phyloP scores from a whole-genome alignment of 2,888 invertebrate genomes.

The Torymus texanus region DNA sequence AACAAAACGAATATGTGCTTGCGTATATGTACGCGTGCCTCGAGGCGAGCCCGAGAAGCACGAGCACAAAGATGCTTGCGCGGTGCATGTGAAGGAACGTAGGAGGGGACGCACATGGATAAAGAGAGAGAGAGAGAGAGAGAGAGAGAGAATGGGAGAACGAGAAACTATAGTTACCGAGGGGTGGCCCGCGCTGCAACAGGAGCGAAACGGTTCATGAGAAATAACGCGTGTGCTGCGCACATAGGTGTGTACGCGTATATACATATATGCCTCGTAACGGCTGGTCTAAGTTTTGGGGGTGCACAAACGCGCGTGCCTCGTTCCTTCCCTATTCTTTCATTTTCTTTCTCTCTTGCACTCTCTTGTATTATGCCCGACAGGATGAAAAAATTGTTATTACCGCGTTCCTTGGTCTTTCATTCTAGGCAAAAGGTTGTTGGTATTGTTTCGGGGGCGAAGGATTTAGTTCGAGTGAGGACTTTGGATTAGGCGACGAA shows the following conservation, averaged over 20 bases:
- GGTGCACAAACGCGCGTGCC: conserved; percentile 1
- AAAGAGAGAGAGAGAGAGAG: neutral
- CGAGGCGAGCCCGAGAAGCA: conserved; percentile 5
- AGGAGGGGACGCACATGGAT: neutral
- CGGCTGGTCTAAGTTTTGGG: conserved; percentile 23
- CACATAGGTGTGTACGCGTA: neutral
- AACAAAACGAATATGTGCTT: neutral
- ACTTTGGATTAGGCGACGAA: no score
- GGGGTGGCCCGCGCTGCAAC: conserved; percentile 1
- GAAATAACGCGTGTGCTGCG: neutral
- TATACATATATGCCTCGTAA: conserved; percentile 12
- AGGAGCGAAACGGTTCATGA: conserved; percentile 33
- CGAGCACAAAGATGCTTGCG: conserved; percentile 12
- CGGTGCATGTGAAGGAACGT: conserved; percentile 4
- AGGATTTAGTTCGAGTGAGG: conserved; percentile 1
- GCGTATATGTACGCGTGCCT: conserved; percentile 1
- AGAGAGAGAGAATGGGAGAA: conserved; percentile 13
- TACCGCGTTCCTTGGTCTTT: neutral
- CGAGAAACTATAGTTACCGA: conserved; percentile 5
- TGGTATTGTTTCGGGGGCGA: conserved; percentile 31
- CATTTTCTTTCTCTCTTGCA: neutral
- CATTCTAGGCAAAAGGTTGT: neutral
- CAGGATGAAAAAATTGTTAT: conserved; percentile 27
- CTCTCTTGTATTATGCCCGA: conserved; percentile 12
- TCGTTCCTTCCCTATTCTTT: neutral